phyloP scores from a whole-genome alignment of 2,888 invertebrate species.

The Phasia obesa region DNA sequence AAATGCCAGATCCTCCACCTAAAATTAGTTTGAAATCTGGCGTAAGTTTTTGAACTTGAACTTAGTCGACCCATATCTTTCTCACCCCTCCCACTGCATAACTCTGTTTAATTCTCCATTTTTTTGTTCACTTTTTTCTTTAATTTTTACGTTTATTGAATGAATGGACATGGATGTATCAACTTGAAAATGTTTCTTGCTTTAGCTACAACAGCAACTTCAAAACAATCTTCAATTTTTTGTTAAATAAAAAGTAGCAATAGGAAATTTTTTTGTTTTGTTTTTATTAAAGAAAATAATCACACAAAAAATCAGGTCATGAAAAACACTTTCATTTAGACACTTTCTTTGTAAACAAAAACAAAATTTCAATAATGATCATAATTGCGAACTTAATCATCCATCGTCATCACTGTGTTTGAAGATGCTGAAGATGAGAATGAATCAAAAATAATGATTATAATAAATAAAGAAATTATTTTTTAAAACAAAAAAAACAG shows the following conservation, averaged over 20 bases:
- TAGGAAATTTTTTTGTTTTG: slow-evolving; percentile 10
- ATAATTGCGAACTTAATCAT: slow-evolving; percentile 8
- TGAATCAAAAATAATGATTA: slow-evolving; percentile 36
- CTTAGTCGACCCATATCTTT: not conserved
- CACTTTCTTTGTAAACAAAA: slow-evolving; percentile 23
- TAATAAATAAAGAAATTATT: slow-evolving; percentile 41
- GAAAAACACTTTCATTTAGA: slow-evolving; percentile 68
- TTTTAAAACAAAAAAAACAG: not conserved
- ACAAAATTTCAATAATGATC: slow-evolving; percentile 39
- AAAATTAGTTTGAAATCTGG: too few species aligned
- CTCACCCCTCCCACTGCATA: too few species aligned
- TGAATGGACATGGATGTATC: not conserved
- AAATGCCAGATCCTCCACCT: too few species aligned
- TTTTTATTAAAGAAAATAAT: slow-evolving; percentile 26
- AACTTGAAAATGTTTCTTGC: not conserved
- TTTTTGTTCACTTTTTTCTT: not conserved
- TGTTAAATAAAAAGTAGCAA: slow-evolving; percentile 11
- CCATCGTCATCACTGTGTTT: slow-evolving; percentile 14
- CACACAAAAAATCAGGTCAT: slow-evolving; percentile 60
- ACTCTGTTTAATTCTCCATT: not conserved
- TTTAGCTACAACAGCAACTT: not conserved
- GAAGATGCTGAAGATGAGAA: slow-evolving; percentile 13
- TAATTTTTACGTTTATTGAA: slow-evolving; percentile 7
- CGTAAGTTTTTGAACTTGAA: too few species aligned
- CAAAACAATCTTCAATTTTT: slow-evolving; percentile 24